Percentiles rank a stretch among this genome's conserved stretches.
Conservation (phyloP, 2,888 invertebrate genomes). For the Volucella bombylans region DNA sequence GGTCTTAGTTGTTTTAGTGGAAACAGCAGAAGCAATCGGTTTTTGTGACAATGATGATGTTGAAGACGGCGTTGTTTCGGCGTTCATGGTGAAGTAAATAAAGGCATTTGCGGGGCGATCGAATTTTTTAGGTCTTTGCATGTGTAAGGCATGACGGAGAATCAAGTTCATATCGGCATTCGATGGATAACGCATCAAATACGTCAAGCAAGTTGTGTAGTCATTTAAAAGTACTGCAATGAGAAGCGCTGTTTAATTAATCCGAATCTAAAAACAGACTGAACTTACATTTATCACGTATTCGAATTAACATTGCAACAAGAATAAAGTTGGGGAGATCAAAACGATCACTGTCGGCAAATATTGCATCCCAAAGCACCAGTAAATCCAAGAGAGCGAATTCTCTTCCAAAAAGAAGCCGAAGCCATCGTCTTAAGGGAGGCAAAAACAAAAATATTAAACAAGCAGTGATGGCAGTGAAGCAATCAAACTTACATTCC, state of each 20-base stretch:
- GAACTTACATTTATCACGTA: constrained; percentile 87
- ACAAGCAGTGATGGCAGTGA: neutral
- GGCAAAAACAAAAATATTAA: neutral
- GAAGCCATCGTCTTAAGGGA: constrained; percentile 89
- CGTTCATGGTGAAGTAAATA: constrained; percentile 76
- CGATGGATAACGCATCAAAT: constrained; percentile 87
- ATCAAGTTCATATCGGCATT: constrained; percentile 86
- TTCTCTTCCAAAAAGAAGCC: constrained; percentile 92
- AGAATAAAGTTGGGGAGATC: constrained; percentile 87
- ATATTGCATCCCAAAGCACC: constrained; percentile 92
- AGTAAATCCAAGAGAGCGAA: constrained; percentile 90
- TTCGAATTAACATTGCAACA: constrained; percentile 89
- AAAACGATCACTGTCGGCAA: constrained; percentile 86
- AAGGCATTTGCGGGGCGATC: constrained; percentile 80
- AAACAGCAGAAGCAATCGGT: constrained; percentile 2
- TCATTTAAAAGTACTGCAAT: constrained; percentile 85
- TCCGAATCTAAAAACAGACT: neutral
- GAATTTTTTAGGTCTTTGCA: constrained; percentile 82
- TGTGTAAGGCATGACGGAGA: constrained; percentile 85
- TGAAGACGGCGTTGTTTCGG: constrained; percentile 35
- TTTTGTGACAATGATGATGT: constrained; percentile 19
- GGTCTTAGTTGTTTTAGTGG: constrained; percentile 12
- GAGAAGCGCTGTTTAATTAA: constrained; percentile 10
- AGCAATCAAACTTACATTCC: constrained; percentile 87
- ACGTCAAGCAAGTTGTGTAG: constrained; percentile 86